A percentile compares a stretch with the other conserved stretches of the same genome.
These are phyloP conservation scores for Apaloderma vittatum DNA, from an alignment of 2,113 vertebrate genomes.

Conservation along the genomic window DNA sequence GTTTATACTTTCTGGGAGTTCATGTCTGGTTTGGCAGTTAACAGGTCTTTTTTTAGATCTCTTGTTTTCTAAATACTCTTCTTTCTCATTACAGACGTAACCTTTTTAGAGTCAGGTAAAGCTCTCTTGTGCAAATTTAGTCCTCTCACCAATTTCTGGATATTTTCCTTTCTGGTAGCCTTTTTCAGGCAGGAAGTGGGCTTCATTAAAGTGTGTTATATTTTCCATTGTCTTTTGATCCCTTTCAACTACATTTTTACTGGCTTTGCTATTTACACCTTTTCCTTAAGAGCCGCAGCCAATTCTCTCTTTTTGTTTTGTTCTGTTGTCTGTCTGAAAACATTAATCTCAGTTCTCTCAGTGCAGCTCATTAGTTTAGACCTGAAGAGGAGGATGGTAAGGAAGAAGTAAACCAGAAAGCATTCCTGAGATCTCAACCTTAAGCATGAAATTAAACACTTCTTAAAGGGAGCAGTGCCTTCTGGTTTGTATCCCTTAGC, in stretches of 20 bases:
- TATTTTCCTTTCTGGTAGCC: neutral
- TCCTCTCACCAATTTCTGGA: neutral
- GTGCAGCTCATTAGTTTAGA: neutral
- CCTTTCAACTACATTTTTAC: neutral
- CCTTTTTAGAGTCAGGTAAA: constrained; percentile 5
- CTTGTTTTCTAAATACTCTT: constrained; percentile 37
- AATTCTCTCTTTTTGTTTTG: neutral
- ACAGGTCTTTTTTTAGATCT: constrained; percentile 46
- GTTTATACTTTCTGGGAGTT: constrained; percentile 24
- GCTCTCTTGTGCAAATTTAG: neutral
- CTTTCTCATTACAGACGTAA: constrained; percentile 12
- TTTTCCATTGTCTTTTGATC: neutral
- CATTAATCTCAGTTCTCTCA: neutral
- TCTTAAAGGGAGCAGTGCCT: neutral
- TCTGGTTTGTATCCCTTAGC: neutral
- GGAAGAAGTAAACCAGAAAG: neutral
- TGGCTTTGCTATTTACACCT: neutral
- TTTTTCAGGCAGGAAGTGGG: neutral
- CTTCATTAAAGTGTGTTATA: neutral
- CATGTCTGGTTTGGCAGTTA: constrained; percentile 46
- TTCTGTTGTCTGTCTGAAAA: neutral
- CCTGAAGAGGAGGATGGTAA: neutral
- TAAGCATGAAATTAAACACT: neutral
- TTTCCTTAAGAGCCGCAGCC: neutral
- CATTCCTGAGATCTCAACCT: neutral